These are phyloP conservation scores for Enhydra lutris DNA, from an alignment of 2,113 vertebrate genomes.

Conservation along the genomic window DNA sequence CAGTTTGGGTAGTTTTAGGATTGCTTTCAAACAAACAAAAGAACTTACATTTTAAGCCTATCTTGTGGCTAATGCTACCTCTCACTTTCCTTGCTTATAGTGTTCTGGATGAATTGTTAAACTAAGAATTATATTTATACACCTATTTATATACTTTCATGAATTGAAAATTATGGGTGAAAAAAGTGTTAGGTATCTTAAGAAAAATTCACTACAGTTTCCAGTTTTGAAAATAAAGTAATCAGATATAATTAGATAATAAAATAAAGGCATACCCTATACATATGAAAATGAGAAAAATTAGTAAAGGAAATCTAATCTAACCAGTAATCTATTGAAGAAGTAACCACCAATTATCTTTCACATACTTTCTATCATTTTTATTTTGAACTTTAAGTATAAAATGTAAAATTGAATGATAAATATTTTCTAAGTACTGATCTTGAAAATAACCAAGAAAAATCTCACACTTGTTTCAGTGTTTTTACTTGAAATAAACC, in stretches of 20 bases:
- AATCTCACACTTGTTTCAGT: neutral
- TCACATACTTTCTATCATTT: neutral
- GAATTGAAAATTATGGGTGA: neutral
- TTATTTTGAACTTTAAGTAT: neutral
- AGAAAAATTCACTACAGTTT: neutral
- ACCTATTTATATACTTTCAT: neutral
- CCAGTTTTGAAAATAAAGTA: neutral
- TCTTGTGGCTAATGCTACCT: neutral
- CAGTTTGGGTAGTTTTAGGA: neutral
- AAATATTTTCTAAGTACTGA: neutral
- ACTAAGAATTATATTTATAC: neutral
- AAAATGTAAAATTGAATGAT: neutral
- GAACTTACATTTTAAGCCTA: neutral
- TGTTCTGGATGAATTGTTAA: neutral
- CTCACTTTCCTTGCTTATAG: neutral
- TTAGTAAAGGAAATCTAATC: neutral
- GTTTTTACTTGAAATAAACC: constrained; percentile 18
- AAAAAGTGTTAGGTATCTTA: neutral
- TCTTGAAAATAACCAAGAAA: neutral
- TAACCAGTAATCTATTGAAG: neutral
- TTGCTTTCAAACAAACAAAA: neutral
- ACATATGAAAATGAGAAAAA: neutral
- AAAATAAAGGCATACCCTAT: neutral
- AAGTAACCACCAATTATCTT: neutral
- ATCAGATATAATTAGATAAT: neutral